A percentile compares a stretch with the other conserved stretches of the same genome.
These are phyloP conservation scores for Magallana angulata DNA, from an alignment of 1,140 invertebrate genomes.

Conservation along the genomic window DNA sequence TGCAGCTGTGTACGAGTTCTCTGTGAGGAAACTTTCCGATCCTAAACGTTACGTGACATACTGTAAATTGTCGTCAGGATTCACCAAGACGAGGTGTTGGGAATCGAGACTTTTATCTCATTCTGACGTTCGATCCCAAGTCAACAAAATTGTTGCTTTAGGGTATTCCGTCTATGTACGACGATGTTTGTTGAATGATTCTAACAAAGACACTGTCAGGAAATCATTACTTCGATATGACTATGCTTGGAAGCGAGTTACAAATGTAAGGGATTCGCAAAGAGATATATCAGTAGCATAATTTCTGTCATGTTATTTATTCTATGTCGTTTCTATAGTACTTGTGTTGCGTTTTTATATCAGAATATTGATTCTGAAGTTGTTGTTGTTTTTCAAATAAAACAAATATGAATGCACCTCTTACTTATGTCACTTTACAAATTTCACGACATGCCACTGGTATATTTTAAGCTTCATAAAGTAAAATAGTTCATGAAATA, in stretches of 20 bases:
- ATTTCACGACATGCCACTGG: too few relatives aligned
- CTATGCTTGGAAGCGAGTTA: conserved; percentile 44
- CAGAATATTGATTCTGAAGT: too few relatives aligned
- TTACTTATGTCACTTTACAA: too few relatives aligned
- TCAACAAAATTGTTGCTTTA: conserved; percentile 47
- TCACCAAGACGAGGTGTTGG: conserved; percentile 28
- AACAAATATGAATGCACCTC: too few relatives aligned
- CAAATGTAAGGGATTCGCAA: too few relatives aligned
- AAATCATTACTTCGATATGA: conserved; percentile 46
- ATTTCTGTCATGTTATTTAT: too few relatives aligned
- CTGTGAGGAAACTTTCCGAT: conserved; percentile 46
- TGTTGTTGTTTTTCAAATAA: too few relatives aligned
- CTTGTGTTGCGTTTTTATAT: too few relatives aligned
- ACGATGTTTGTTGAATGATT: conserved; percentile 28
- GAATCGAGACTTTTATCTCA: conserved; percentile 45
- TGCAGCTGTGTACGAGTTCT: conserved; percentile 58
- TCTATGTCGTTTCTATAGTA: too few relatives aligned
- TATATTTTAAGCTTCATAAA: too few relatives aligned
- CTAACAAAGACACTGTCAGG: neutral
- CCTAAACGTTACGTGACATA: conserved; percentile 54
- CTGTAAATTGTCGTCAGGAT: conserved; percentile 45
- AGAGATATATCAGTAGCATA: too few relatives aligned
- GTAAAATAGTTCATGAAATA: too few relatives aligned
- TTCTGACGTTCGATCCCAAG: conserved; percentile 35
- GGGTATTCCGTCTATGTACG: conserved; percentile 40